Base-by-base conservation (phyloP, 2,888 invertebrate species). In the Pyrochroa serraticornis region DNA sequence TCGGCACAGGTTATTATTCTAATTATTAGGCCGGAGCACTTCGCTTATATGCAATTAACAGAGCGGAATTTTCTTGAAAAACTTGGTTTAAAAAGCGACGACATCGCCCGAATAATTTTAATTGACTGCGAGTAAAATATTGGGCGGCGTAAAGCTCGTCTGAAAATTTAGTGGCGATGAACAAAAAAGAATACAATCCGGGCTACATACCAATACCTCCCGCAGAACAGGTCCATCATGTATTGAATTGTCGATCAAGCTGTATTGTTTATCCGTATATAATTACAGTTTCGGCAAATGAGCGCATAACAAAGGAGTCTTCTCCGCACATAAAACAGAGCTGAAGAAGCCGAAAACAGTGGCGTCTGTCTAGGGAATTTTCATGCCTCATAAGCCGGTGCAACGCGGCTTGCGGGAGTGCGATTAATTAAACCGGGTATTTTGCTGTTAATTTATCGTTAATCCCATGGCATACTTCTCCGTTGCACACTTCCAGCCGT, bases 211-310 rank as follows among this genome's bases (percentile, higher is more conserved):
- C 67, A 52, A 71, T 70, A 69, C 73, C 70, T 70, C 69, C 68
- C 66, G 69, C 65, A 39, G 64, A 71, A 73, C 71, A 66, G 69
- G 70, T 69, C 69, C 71, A 70, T 73, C 73, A 70, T 64, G 71
- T 67, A 72, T 72, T 72, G 72, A 74, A 74, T 74, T 73, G 74
- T 75, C 75, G 70, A 75, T 75, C 75, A 74, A 64, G 59, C 58
- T 62, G 69, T 70, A 73, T 74, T 75, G 72, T 75, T 73, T 73
- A 73, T 72, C 71, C 70, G 71, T 70, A 72, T 72, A 74, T 73
- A 74, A 75, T 75, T 73, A 73, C 70, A 72, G 66, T 70, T 73
- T 74, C 74, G 74, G 72, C 73, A 72, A 73, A 74, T 73, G 68
- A 71, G 68, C 58, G 63, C 60, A 56, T 60, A 61, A 69, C 71